Base-by-base conservation (phyloP, 2,888 invertebrate species). In the Harpagoxenus sublaevis region DNA sequence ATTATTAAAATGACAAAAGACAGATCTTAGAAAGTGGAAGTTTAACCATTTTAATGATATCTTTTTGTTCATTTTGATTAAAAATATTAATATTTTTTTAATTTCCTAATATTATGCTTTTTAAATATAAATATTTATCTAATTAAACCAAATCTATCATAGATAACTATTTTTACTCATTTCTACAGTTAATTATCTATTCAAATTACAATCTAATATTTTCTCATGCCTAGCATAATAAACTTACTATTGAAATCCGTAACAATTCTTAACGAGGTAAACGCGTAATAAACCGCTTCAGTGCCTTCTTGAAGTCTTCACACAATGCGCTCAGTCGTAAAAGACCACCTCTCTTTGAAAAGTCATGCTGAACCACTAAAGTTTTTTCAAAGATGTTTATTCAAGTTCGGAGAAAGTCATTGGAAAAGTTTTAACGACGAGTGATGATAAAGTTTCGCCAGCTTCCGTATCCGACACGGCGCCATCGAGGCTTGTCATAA, bases 391-490 rank as follows among this genome's bases (percentile, higher is more conserved):
- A 70, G 79, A 86, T 88, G 89, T 89, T 89, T 85, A 86, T 87
- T 85, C 55, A 89, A 89, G 84, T 86, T 87, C 42, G 60, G n/a
- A 31, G 85, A 71, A 82, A 55, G 84, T 86, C 83, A 84, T 88
- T 83, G 77, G 78, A 77, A 70, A 89, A 89, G 89, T 90, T 90
- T 89, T 90, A 90, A 90, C 84, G 89, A 88, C 87, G 84, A 86
- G 73, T 85, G 83, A 77, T 78, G 87, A 84, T 85, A 78, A 87
- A 90, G 86, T 87, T 88, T 86, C n/a, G 75, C 83, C 73, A 83
- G 18, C 62, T 86, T 89, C 83, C 84, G 83, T 63, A 79, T 84
- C 81, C 83, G 85, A 82, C 42, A 60, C 79, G 57, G 71, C 82
- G 53, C 45, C 51, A 10, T 53, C 42, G 39, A 23, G 57, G 10